A percentile compares a stretch with the other conserved stretches of the same genome.
Conservation (phyloP, 2,888 invertebrate species). For the Idaea aversata region DNA sequence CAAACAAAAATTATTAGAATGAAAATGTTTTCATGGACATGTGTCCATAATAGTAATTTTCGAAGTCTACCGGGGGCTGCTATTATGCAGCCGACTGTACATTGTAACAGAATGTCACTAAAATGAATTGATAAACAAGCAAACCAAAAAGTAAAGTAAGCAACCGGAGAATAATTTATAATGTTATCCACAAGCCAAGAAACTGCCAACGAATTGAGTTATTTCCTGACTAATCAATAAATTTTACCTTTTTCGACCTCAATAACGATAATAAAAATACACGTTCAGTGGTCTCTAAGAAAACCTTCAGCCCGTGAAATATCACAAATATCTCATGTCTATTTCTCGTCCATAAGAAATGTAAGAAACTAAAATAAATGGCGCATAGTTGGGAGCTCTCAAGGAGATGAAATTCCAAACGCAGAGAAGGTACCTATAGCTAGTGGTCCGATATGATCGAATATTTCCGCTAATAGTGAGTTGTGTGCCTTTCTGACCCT, state of each 20-base stretch:
- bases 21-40: too few species aligned
- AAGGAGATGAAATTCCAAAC: constrained; percentile 67
- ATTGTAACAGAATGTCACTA: too few species aligned
- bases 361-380: constrained; percentile 70
- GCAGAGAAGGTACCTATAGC: constrained; percentile 22
- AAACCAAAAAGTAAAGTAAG: too few species aligned
- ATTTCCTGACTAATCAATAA: neutral
- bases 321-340: constrained; percentile 49
- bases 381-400: constrained; percentile 66
- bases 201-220: constrained; percentile 27
- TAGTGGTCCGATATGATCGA: constrained; percentile 60
- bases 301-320: constrained; percentile 33
- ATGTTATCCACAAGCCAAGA: constrained; percentile 21
- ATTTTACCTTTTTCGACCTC: neutral
- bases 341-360: constrained; percentile 60
- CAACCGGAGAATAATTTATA: too few species aligned
- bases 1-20: too few species aligned
- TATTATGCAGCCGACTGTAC: too few species aligned
- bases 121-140: too few species aligned
- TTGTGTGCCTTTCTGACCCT: constrained; percentile 20
- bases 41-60: too few species aligned
- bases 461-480: constrained; percentile 46
- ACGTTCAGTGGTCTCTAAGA: neutral
- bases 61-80: too few species aligned
- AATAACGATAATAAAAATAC: neutral